phyloP scores from a whole-genome alignment of 2,888 invertebrate genomes.

The Dendrolimus pini region DNA sequence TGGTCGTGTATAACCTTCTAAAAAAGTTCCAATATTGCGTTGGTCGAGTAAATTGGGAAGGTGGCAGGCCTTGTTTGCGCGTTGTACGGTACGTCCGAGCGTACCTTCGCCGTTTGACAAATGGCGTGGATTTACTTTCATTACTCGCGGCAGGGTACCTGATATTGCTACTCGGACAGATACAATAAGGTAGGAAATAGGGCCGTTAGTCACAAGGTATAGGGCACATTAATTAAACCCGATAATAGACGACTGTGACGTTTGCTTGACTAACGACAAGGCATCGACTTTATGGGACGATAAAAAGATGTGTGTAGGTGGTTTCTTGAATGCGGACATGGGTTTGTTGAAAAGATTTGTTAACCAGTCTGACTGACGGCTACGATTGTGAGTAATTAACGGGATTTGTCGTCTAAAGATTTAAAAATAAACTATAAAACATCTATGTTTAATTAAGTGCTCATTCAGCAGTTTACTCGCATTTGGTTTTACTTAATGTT shows the following conservation, averaged over 20 bases:
- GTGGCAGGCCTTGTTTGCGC: conserved; percentile 3
- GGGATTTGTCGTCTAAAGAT: not conserved
- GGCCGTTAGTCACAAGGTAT: not conserved
- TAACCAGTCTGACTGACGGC: not conserved
- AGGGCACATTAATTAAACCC: not conserved
- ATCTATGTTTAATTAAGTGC: too few species aligned
- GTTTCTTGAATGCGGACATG: not conserved
- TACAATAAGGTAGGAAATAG: conserved; percentile 15
- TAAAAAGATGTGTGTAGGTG: not conserved
- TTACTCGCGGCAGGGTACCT: conserved; percentile 32
- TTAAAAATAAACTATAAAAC: not conserved
- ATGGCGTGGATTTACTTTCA: conserved; percentile 55
- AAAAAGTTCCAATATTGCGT: conserved; percentile 8
- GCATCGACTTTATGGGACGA: not conserved
- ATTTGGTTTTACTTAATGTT: too few species aligned
- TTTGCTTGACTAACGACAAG: not conserved
- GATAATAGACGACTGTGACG: not conserved
- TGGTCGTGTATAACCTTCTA: conserved; percentile 18
- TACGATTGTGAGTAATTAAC: not conserved
- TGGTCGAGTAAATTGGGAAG: conserved; percentile 8
- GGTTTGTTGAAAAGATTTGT: not conserved
- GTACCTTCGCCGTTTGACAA: conserved; percentile 40
- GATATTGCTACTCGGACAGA: conserved; percentile 13
- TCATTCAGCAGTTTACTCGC: too few species aligned
- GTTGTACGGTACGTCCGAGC: conserved; percentile 5